Evolutionary conservation across 2,113 vertebrate species (phyloP), one percentile per base, ranked within the genome.

Genomic region (Origma solitaria): DNA sequence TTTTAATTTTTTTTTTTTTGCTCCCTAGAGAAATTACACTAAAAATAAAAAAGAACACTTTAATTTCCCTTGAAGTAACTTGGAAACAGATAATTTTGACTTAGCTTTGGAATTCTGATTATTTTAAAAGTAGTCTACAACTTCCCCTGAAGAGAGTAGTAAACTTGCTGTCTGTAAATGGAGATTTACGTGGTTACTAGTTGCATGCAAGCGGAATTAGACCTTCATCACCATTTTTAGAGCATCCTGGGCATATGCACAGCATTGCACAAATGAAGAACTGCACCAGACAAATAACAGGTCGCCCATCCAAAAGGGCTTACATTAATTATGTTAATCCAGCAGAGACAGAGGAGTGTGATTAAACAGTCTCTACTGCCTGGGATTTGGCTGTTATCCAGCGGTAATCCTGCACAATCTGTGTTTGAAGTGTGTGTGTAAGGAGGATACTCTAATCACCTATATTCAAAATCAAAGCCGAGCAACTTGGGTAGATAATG

Each of bases 291-390:
- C 86, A 93, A 93, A 93, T 95, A 95, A 92, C 82, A 94, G 88
- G 86, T 95, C 2, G 0, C 27, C 80, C 88, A 81, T 80, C 60
- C 82, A 86, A 97, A 95, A 93, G 93, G 77, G 88, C 35, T 97
- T 95, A 94, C 30, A 18, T 95, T 97, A 97, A 96, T 96, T 96
- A 96, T 6, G 37, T 96, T 95, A 97, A 96, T 96, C 95, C 96
- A 92, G 90, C 4, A 84, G 88, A 94, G 92, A 90, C 80, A 95
- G 83, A 96, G 77, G 80, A 93, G 82, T 88, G 72, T 97, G 96
- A 96, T 96, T 96, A 97, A 96, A 82, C 92, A 86, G 81, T 72
- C 92, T 72, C 88, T 61, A 8, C 92, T 86, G 92, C 64, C 60
- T 68, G 88, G 94, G 92, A 96, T 94, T 95, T 95, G 95, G 88